Conservation (phyloP, 2,888 invertebrate species). For the Psylliodes chrysocephalus region DNA sequence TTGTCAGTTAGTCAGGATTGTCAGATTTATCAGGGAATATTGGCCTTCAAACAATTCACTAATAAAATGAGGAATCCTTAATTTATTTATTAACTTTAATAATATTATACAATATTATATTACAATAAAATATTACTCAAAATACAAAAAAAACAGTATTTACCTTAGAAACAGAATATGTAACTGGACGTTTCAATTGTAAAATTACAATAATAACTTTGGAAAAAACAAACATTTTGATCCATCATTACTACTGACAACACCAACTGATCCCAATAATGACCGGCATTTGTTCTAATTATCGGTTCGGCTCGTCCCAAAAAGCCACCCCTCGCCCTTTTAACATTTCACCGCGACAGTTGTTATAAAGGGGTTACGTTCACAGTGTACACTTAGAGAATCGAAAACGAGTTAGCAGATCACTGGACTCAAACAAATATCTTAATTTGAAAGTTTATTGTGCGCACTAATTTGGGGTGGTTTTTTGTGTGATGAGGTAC, state of each 20-base stretch:
- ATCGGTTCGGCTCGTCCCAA: conserved; percentile 10
- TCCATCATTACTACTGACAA: background rate
- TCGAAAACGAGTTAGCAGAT: conserved; percentile 36
- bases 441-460: conserved; percentile 43
- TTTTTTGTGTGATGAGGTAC: conserved; percentile 6
- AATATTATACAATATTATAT: no score
- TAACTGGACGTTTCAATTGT: no score
- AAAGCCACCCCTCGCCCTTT: conserved; percentile 31
- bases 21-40: no score
- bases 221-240: no score
- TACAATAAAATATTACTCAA: no score
- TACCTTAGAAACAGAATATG: no score
- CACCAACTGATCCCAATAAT: background rate
- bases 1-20: no score
- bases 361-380: conserved; percentile 39
- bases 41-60: no score
- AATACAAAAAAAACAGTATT: no score
- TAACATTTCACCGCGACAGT: conserved; percentile 46
- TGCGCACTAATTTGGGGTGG: conserved; percentile 20
- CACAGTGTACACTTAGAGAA: conserved; percentile 26
- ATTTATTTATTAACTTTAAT: no score
- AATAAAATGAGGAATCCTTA: no score
- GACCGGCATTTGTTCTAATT: conserved; percentile 14
- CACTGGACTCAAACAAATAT: conserved; percentile 40
- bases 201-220: no score